Percentiles rank a stretch among this genome's conserved stretches.
Conservation (phyloP, 2,797 vertebrate species). For the Sebastes minor region DNA sequence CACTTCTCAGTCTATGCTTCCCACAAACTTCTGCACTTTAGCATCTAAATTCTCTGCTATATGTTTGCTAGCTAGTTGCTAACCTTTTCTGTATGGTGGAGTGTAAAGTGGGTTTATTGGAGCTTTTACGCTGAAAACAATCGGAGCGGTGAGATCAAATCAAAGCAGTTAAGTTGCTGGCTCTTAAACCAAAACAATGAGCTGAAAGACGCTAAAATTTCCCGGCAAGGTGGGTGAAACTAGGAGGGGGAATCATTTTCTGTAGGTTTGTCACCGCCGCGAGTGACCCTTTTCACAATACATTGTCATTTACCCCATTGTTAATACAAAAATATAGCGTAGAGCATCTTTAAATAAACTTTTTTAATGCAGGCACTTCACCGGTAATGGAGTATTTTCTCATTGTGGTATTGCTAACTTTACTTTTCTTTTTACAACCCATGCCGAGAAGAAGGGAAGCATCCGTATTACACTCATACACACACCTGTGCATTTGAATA, state of each 20-base stretch:
- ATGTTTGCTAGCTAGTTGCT: no score
- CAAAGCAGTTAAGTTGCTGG: no score
- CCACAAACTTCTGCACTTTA: no score
- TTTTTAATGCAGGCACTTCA: not conserved
- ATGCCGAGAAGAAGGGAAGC: conserved; percentile 5
- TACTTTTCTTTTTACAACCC: not conserved
- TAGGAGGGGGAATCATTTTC: no score
- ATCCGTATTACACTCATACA: conserved; percentile 21
- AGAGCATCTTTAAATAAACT: not conserved
- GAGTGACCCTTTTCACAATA: not conserved
- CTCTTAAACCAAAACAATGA: no score
- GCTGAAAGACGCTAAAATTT: not conserved
- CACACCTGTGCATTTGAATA: conserved; percentile 70
- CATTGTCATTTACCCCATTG: not conserved
- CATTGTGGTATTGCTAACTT: not conserved
- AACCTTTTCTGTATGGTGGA: no score
- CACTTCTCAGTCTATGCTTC: no score
- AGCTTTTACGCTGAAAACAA: no score
- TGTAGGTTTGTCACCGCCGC: no score
- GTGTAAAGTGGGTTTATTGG: no score
- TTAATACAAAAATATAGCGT: not conserved
- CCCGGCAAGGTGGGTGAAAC: not conserved
- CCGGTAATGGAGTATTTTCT: not conserved
- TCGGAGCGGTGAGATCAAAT: no score
- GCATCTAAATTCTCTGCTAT: no score